Percentiles rank a stretch among this genome's conserved stretches.
These are phyloP conservation scores for Proterorhinus semilunaris DNA, from an alignment of 2,113 vertebrate genomes.

Conservation along the genomic window DNA sequence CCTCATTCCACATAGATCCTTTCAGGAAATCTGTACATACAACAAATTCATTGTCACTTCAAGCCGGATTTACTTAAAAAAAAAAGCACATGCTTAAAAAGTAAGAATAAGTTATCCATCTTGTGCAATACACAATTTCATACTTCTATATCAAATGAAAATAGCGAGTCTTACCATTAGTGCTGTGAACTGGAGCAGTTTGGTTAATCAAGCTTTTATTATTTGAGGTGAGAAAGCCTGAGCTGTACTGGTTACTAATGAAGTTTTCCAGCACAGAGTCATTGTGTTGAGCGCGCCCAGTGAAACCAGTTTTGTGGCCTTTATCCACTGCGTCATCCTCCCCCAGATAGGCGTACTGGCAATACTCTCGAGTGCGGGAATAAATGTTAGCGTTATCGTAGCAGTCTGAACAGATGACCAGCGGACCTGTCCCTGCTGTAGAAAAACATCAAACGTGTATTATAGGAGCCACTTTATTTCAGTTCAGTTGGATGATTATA, in stretches of 20 bases:
- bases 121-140: no score
- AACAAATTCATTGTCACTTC: neutral
- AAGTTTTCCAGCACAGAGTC: slow-evolving; percentile 71
- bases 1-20: slow-evolving; percentile 66
- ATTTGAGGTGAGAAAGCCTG: slow-evolving; percentile 74
- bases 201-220: slow-evolving; percentile 76
- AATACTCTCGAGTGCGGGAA: slow-evolving; percentile 89
- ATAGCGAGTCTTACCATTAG: slow-evolving; percentile 70
- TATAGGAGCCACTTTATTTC: neutral
- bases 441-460: neutral
- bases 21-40: slow-evolving; percentile 58
- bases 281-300: slow-evolving; percentile 64
- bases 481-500: neutral
- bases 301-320: slow-evolving; percentile 56
- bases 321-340: slow-evolving; percentile 87
- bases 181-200: slow-evolving; percentile 62
- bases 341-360: slow-evolving; percentile 85
- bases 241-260: slow-evolving; percentile 71
- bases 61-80: no score
- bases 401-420: slow-evolving; percentile 96
- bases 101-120: no score
- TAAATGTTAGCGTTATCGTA: slow-evolving; percentile 96
- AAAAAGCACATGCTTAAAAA: no score
- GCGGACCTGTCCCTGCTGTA: slow-evolving; percentile 66
- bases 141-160: neutral